Base-by-base conservation (phyloP, 2,888 invertebrate genomes). In the Leptinotarsa tumamoca region DNA sequence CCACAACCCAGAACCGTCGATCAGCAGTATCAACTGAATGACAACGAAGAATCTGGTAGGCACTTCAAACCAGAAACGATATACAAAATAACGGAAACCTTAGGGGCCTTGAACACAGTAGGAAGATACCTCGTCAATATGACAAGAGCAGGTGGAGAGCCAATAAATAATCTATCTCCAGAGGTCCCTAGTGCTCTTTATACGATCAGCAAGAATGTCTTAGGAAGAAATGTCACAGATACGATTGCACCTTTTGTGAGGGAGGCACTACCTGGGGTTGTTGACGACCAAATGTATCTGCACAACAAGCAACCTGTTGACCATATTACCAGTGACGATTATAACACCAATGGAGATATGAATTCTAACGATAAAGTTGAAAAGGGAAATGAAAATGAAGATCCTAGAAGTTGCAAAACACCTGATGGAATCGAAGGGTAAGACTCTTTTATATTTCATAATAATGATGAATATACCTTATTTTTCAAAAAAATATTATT, bases 91-190 rank as follows among this genome's bases (percentile, higher is more conserved):
- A 90, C 91, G 1, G 92, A 92, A 86, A 92, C 92, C 1, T 86
- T 92, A 4, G 96, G 96, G 51, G 96, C 96, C 4, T 90, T 96
- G 18, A 96, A 96, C 81, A 95, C 96, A 2, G 94, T 96, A 0
- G 96, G 96, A 0, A 93, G 94, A 85, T 95, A 95, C 85, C 90
- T 96, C 80, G 95, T 96, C 0, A 95, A 95, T 83, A 95, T 95
- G 91, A 95, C 94, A 0, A 88, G 93, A 13, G 87, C 87, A 21
- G 89, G 81, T 50, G 79, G 88, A 73, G 86, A 85, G 71, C 52
- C 74, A 2, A 82, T 90, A 71, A 80, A 82, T 49, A 83, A 84
- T 73, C 78, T 86, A 69, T 88, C 90, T 4, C 90, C 91, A 79
- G 91, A 91, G 81, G 87, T 95, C 50, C 94, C 95, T 17, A 92